These are phyloP conservation scores for Zaprionus lineosus DNA, from an alignment of 2,888 invertebrate genomes.

Conservation along the genomic window DNA sequence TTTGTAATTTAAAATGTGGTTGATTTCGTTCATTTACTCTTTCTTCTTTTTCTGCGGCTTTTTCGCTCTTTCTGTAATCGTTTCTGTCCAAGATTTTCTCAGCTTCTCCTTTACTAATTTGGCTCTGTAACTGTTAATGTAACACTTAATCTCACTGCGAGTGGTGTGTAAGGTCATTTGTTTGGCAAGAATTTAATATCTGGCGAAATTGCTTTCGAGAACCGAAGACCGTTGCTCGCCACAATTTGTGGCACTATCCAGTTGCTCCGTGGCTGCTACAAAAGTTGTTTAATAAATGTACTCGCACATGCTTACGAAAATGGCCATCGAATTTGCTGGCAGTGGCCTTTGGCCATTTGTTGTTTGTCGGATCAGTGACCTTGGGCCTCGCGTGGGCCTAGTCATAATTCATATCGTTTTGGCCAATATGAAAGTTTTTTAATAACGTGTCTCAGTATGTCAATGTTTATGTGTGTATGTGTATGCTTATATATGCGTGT, in stretches of 20 bases:
- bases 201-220: conserved; percentile 16
- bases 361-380: conserved; percentile 40
- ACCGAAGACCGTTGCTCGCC: conserved; percentile 13
- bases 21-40: no score
- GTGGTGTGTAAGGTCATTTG: no score
- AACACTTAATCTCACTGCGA: no score
- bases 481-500: neutral
- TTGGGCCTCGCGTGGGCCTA: conserved; percentile 17
- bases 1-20: no score
- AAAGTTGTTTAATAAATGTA: conserved; percentile 78
- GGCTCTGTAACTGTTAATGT: no score
- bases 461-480: neutral
- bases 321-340: conserved; percentile 40
- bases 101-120: no score
- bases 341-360: conserved; percentile 38
- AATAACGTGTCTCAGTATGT: conserved; percentile 41
- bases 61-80: no score
- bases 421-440: conserved; percentile 62
- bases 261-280: conserved; percentile 18
- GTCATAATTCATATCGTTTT: conserved; percentile 10
- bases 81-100: no score
- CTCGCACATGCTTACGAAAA: conserved; percentile 62
- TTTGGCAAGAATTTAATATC: no score
- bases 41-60: no score
- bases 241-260: conserved; percentile 19